phyloP scores from a whole-genome alignment of 1,140 invertebrate species.

The Caenorhabditis inopinata region DNA sequence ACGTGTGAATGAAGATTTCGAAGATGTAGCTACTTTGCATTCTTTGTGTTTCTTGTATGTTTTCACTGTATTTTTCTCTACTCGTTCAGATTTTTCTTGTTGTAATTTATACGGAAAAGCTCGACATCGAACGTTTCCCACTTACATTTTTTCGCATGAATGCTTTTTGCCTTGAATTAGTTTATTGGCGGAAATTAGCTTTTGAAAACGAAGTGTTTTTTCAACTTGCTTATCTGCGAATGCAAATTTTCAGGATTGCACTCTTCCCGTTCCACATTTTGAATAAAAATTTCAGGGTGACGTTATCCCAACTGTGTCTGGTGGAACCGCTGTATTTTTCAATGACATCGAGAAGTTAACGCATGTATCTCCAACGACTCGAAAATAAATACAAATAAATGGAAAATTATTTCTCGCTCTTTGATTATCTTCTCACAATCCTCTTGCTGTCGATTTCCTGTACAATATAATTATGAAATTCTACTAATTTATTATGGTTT shows the following conservation, averaged over 20 bases:
- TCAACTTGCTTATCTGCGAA: too few relatives aligned
- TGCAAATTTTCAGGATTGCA: neutral
- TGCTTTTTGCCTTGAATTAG: too few relatives aligned
- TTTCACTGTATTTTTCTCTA: neutral
- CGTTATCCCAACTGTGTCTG: constrained; percentile 84
- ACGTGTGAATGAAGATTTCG: neutral
- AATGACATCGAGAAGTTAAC: constrained; percentile 88
- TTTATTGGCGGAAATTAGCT: too few relatives aligned
- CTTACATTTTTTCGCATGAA: too few relatives aligned
- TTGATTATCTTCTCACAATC: neutral
- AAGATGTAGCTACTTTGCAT: neutral
- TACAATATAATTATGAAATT: neutral
- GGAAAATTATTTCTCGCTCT: neutral
- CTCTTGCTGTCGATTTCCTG: neutral
- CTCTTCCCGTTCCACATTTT: neutral
- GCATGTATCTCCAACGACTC: constrained; percentile 76
- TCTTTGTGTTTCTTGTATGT: neutral
- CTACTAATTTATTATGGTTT: neutral
- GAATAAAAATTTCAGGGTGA: constrained; percentile 75
- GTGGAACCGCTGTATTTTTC: constrained; percentile 90
- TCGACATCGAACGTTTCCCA: too few relatives aligned
- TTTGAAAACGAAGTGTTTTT: too few relatives aligned
- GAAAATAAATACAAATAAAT: neutral
- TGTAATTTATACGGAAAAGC: too few relatives aligned
- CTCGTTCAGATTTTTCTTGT: too few relatives aligned